Evolutionary conservation across 2,888 invertebrate genomes (phyloP).

Genomic region (Dione vanillae): DNA sequence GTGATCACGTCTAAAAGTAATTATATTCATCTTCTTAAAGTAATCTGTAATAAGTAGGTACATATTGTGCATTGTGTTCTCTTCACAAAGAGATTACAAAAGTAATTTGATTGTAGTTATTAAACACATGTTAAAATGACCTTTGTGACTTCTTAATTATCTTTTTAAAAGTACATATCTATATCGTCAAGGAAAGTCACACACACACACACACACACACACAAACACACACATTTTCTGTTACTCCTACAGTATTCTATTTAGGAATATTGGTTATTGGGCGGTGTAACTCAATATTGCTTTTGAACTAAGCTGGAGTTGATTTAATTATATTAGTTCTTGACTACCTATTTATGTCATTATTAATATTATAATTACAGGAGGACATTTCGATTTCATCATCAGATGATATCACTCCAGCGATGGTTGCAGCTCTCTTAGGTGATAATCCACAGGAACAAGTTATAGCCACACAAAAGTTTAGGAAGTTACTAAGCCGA

Average conservation of each 20-base stretch:
- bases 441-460: conserved; percentile 91
- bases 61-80: background rate
- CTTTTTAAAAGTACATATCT: too few relatives aligned
- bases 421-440: conserved; percentile 94
- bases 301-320: background rate
- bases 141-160: background rate
- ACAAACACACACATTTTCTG: background rate
- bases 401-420: conserved; percentile 87
- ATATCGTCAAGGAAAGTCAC: too few relatives aligned
- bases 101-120: background rate
- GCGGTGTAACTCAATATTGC: background rate
- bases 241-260: background rate
- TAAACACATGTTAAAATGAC: background rate
- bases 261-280: background rate
- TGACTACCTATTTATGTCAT: background rate
- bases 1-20: background rate
- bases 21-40: too few relatives aligned
- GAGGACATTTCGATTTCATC: conserved; percentile 74
- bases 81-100: background rate
- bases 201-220: too few relatives aligned
- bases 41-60: background rate
- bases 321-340: too few relatives aligned
- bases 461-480: conserved; percentile 94
- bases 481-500: conserved; percentile 95
- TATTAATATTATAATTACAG: conserved; percentile 57